Evolutionary conservation across 2,797 vertebrate species (phyloP).

Genomic region (Vespertilio murinus): DNA sequence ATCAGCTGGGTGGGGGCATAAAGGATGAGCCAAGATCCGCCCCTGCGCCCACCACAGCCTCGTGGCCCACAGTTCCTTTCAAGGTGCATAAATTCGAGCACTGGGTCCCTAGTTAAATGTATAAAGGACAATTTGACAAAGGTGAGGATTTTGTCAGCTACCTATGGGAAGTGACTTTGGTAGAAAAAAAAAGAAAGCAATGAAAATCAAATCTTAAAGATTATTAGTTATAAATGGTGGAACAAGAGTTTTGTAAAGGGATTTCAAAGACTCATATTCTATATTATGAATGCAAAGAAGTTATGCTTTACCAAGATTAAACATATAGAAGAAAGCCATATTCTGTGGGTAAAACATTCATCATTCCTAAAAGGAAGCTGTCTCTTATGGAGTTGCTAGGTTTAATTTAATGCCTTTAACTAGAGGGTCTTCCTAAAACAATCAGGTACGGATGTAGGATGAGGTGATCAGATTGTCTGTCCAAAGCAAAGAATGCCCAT

Average conservation of each 20-base stretch:
- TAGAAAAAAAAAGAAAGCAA: slow-evolving; percentile 45
- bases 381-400: not conserved
- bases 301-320: slow-evolving; percentile 40
- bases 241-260: slow-evolving; percentile 31
- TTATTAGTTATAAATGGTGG: slow-evolving; percentile 27
- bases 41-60: too few species aligned
- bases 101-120: not conserved
- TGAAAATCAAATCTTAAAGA: slow-evolving; percentile 20
- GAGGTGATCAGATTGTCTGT: not conserved
- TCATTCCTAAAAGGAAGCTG: slow-evolving; percentile 26
- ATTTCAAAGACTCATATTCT: slow-evolving; percentile 12
- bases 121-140: slow-evolving; percentile 16
- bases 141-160: slow-evolving; percentile 2
- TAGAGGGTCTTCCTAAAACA: slow-evolving; percentile 8
- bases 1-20: too few species aligned
- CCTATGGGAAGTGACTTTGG: not conserved
- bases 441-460: not conserved
- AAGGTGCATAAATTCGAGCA: too few species aligned
- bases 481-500: not conserved
- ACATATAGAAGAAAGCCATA: slow-evolving; percentile 9
- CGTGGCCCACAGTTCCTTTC: too few species aligned
- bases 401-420: slow-evolving; percentile 25
- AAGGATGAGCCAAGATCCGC: too few species aligned
- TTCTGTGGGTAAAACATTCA: not conserved
- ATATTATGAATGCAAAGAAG: slow-evolving; percentile 12